Evolutionary conservation across 2,113 vertebrate species (phyloP), one percentile per base, ranked within the genome.

Genomic region (Myiagra hebetior): DNA sequence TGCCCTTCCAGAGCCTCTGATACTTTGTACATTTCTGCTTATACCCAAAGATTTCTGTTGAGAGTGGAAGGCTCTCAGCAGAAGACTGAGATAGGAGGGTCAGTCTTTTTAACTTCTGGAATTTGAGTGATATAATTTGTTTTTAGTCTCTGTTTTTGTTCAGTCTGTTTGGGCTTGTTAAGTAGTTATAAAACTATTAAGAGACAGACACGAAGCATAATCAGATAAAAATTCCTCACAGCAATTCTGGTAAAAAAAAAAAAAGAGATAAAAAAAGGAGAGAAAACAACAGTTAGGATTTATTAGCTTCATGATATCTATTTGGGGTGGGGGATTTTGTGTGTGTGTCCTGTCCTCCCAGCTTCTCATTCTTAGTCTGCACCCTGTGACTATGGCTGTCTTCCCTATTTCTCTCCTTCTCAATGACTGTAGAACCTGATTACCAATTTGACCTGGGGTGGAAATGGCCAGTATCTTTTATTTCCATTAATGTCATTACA

Each of bases 261-360:
- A 6, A n/a, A n/a, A n/a, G n/a, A n/a, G n/a, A n/a, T n/a, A n/a
- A n/a, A n/a, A 53, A 62, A 47, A 86, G 67, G 39, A 4, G 5
- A 7, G 6, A 47, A 7, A 53, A 85, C 24, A 73, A 9, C 4
- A 3, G 7, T 60, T 65, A 42, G 13, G 20, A 49, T 23, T 56
- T 7, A 62, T 77, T 62, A 67, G 2, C 13, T 73, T 44, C 28
- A 37, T 35, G 15, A 31, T 88, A 75, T 64, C 17, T 57, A 10
- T 11, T 67, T 67, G 26, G 7, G 0, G 0, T 50, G 7, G 16
- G 4, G 4, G 0, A 6, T 41, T 55, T 13, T 33, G 5, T 35
- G 23, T 57, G 9, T 42, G 1, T 57, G 20, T 83, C 22, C 20
- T 12, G 1, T 60, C 2, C 7, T 4, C 6, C 2, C 20, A 10